These are phyloP conservation scores for pig (Sus scrofa) DNA, from an alignment of 2,113 vertebrate genomes.

Conservation along the genomic window T2T-Sscrofa CM000830.6:67541501-67542000, in stretches of 20 bases:
- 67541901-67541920: not conserved
- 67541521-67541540: not conserved
- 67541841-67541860: not conserved
- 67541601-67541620: not conserved
- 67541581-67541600: not conserved
- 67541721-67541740: not conserved
- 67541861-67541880: not conserved
- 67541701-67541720: not conserved
- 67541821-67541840: not conserved
- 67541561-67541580: not conserved
- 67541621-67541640: not conserved
- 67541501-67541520: not conserved
- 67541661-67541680: not conserved
- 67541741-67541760: not conserved
- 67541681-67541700: not conserved
- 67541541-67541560: not conserved
- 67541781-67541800: not conserved
- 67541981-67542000: not conserved
- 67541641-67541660: not conserved
- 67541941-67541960: not conserved
- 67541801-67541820: not conserved
- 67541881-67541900: not conserved
- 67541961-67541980: not conserved
- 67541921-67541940: not conserved
- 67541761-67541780: not conserved